Conservation (phyloP, 2,113 vertebrate genomes). For the Anguilla rostrata region DNA sequence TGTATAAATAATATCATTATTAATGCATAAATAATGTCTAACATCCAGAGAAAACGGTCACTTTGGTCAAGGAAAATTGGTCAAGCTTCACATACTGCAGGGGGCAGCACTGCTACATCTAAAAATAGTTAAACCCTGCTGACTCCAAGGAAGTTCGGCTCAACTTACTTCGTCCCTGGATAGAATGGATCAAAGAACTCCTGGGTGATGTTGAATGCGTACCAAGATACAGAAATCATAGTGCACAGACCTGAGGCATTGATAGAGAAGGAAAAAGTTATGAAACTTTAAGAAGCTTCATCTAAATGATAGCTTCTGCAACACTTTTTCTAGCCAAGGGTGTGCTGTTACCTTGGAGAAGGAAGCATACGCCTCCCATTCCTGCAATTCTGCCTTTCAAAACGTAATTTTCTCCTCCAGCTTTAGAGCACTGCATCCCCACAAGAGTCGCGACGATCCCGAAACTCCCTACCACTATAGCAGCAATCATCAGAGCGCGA, state of each 20-base stretch:
- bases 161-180: constrained; percentile 80
- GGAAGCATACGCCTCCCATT: constrained; percentile 69
- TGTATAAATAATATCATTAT: no score
- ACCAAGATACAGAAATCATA: constrained; percentile 83
- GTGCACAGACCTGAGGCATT: constrained; percentile 70
- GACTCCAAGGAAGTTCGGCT: not conserved
- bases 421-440: constrained; percentile 80
- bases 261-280: not conserved
- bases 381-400: constrained; percentile 74
- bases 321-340: not conserved
- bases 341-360: constrained; percentile 75
- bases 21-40: no score
- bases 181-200: constrained; percentile 81
- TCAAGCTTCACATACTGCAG: not conserved
- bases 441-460: constrained; percentile 67
- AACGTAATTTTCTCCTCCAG: constrained; percentile 66
- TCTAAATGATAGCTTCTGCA: not conserved
- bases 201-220: constrained; percentile 79
- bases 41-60: not conserved
- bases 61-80: not conserved
- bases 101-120: not conserved
- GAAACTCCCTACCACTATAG: constrained; percentile 75
- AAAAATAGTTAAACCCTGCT: not conserved
- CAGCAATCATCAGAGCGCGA: constrained; percentile 81
- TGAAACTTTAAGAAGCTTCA: not conserved